A percentile compares a stretch with the other conserved stretches of the same genome.
These are phyloP conservation scores for Catocala nupta DNA, from an alignment of 2,888 invertebrate species.

Conservation along the genomic window DNA sequence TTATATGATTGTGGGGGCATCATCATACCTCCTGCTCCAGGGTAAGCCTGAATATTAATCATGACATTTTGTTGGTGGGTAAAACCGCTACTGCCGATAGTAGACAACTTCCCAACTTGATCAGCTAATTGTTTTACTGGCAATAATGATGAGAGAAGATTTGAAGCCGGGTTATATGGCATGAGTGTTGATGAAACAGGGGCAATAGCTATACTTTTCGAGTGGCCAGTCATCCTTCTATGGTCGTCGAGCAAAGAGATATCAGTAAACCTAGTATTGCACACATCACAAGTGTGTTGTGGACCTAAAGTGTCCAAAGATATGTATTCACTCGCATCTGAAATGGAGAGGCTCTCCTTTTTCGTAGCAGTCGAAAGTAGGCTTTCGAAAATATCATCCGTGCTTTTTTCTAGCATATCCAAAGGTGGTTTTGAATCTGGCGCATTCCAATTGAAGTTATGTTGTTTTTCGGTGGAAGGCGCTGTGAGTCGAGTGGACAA, in stretches of 20 bases:
- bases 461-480: constrained; percentile 78
- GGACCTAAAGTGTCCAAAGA: constrained; percentile 89
- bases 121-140: constrained; percentile 83
- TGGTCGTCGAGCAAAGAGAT: constrained; percentile 85
- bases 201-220: constrained; percentile 70
- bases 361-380: constrained; percentile 75
- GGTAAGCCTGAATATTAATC: constrained; percentile 89
- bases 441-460: constrained; percentile 83
- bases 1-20: constrained; percentile 81
- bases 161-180: constrained; percentile 73
- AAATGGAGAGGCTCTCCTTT: constrained; percentile 72
- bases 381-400: constrained; percentile 83
- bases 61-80: constrained; percentile 89
- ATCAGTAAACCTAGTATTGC: constrained; percentile 88
- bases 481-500: constrained; percentile 58
- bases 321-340: constrained; percentile 88
- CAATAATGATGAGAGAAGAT: constrained; percentile 75
- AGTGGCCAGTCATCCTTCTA: constrained; percentile 85
- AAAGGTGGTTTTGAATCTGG: constrained; percentile 80
- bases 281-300: constrained; percentile 87
- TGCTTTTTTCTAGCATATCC: constrained; percentile 79
- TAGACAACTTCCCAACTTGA: constrained; percentile 80
- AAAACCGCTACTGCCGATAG: constrained; percentile 69
- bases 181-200: constrained; percentile 70
- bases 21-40: constrained; percentile 83